Conservation (phyloP, 53 echinoderm and acorn worm genomes). For the Arbacia lixula region DNA sequence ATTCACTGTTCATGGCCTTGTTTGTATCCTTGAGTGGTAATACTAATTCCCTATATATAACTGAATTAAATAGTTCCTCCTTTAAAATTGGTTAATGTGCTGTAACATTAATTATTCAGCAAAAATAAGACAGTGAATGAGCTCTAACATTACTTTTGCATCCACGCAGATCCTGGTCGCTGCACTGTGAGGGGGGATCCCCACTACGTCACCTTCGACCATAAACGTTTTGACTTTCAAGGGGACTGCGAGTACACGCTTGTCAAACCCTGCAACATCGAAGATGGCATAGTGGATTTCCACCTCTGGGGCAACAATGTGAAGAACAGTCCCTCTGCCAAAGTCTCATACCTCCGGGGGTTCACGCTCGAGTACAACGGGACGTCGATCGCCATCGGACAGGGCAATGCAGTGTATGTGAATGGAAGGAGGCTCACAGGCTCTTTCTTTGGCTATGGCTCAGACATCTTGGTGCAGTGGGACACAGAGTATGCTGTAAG, state of each 20-base stretch:
- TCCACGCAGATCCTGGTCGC: constrained; percentile 44
- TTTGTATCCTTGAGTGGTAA: no score
- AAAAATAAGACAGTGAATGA: no score
- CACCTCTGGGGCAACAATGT: constrained; percentile 50
- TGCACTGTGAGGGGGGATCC: constrained; percentile 72
- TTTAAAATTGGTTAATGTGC: no score
- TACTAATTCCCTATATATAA: no score
- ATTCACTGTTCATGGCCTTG: no score
- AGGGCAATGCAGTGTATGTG: constrained; percentile 37
- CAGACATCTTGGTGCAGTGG: constrained; percentile 24
- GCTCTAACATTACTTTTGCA: no score
- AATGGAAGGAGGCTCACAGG: constrained; percentile 33
- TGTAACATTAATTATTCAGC: no score
- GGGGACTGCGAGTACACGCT: constrained; percentile 79
- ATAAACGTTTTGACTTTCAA: constrained; percentile 63
- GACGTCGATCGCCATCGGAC: constrained; percentile 18
- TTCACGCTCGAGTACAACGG: constrained; percentile 54
- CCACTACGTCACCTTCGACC: constrained; percentile 77
- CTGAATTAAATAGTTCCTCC: no score
- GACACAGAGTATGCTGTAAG: constrained; percentile 27
- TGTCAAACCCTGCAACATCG: constrained; percentile 55
- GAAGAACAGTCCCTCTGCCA: constrained; percentile 62
- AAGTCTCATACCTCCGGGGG: constrained; percentile 54
- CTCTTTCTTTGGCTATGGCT: constrained; percentile 25
- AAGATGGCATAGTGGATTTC: constrained; percentile 39